Conservation (phyloP, 2,888 invertebrate species). For the Polydesmus complanatus region DNA sequence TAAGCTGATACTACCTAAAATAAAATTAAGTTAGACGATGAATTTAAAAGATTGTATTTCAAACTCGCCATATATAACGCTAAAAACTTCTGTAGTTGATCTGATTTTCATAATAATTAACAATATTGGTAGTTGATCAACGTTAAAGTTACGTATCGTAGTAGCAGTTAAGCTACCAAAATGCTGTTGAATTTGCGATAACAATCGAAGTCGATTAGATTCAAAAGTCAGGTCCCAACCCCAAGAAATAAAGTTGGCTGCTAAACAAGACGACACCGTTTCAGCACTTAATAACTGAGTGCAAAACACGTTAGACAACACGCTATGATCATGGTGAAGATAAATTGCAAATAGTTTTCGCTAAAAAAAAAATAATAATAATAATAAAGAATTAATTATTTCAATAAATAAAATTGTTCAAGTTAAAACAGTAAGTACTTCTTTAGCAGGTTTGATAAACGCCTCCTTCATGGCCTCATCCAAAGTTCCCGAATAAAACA, state of each 20-base stretch:
- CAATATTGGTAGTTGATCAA: slow-evolving; percentile 75
- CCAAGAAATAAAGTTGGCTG: slow-evolving; percentile 82
- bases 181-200: slow-evolving; percentile 56
- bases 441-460: slow-evolving; percentile 73
- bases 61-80: slow-evolving; percentile 65
- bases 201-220: slow-evolving; percentile 64
- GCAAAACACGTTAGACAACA: slow-evolving; percentile 92
- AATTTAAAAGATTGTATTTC: not conserved
- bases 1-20: slow-evolving; percentile 63
- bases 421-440: slow-evolving; percentile 45
- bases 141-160: slow-evolving; percentile 69
- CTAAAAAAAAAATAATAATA: slow-evolving; percentile 39
- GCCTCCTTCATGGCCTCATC: slow-evolving; percentile 84
- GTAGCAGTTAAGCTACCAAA: slow-evolving; percentile 70
- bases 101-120: slow-evolving; percentile 77
- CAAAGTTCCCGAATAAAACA: slow-evolving; percentile 79
- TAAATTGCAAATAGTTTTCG: slow-evolving; percentile 86
- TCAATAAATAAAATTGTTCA: too few relatives aligned
- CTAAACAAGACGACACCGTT: slow-evolving; percentile 73
- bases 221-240: slow-evolving; percentile 93
- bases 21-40: not conserved
- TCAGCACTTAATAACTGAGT: slow-evolving; percentile 84
- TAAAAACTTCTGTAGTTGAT: slow-evolving; percentile 77
- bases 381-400: too few relatives aligned
- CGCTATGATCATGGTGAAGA: slow-evolving; percentile 89